Evolutionary conservation across 37 sponge, comb jelly and placozoan species (phyloP), one percentile per base, ranked within the genome.

Genomic region (Halisarca cf. caerulea): DNA sequence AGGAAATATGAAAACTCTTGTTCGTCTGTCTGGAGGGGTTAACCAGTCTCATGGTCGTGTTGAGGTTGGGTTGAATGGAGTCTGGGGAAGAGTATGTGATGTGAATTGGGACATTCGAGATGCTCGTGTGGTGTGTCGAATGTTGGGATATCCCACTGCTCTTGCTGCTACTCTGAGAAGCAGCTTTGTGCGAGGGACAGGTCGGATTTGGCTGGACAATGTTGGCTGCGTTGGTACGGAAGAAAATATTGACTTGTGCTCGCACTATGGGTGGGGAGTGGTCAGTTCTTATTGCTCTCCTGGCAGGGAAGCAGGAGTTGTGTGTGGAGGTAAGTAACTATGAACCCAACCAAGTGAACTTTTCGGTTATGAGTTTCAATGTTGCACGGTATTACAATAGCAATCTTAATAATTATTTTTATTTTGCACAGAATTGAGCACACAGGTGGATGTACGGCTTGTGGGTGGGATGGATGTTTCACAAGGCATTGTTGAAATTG

Each of bases 401-500:
- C n/a, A n/a, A n/a, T n/a, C n/a, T n/a, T n/a, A n/a, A n/a, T n/a
- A n/a, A n/a, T n/a, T n/a, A n/a, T n/a, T n/a, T n/a, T n/a, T n/a
- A n/a, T n/a, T n/a, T 14, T 47, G 51, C 51, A 47, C 51, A 47
- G 51, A 47, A 14, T 47, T 14, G 6, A 47, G 51, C 51, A 11
- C 6, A 47, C 51, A 47, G 6, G 6, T 47, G 6, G 51, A 47
- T 47, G 37, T 89, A 39, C 69, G 74, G 36, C 58, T 87, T 27
- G 40, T 41, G 55, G 82, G 68, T 2, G 84, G 62, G 39, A 53
- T 39, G 21, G 73, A 20, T 68, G 0, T 0, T 2, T n/a, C 18
- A 42, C 66, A 66, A 28, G 93, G 93, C 0, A 35, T 70, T 17
- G 88, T 93, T n/a, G 93, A 93, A 42, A 68, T 93, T 0, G 33